These are phyloP conservation scores for Pinna nobilis DNA, from an alignment of 1,140 invertebrate genomes.

Conservation along the genomic window DNA sequence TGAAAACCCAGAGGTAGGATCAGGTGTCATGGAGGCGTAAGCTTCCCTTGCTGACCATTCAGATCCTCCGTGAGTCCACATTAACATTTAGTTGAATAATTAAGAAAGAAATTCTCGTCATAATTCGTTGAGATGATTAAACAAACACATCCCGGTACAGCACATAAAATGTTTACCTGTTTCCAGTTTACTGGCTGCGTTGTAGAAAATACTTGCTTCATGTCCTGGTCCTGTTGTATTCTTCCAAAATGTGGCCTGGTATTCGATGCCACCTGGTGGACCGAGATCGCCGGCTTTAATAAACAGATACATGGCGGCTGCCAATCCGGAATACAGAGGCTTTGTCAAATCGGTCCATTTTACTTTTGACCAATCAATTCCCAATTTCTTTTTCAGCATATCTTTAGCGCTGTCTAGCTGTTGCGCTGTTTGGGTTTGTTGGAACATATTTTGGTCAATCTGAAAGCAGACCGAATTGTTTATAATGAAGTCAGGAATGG, in stretches of 20 bases:
- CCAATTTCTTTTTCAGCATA: constrained; percentile 42
- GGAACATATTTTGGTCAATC: constrained; percentile 37
- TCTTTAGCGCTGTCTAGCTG: constrained; percentile 12
- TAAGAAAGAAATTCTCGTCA: no score
- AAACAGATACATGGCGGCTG: constrained; percentile 49
- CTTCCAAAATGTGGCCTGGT: constrained; percentile 42
- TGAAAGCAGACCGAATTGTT: constrained; percentile 3
- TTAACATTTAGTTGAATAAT: no score
- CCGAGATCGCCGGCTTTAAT: constrained; percentile 28
- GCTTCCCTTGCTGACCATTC: no score
- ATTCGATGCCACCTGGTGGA: constrained; percentile 31
- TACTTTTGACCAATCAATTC: constrained; percentile 64
- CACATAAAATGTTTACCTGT: constrained; percentile 23
- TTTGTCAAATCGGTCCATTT: constrained; percentile 60
- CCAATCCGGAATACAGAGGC: constrained; percentile 63
- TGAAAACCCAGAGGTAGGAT: neutral
- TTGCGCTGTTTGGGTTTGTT: constrained; percentile 4
- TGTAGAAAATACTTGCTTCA: constrained; percentile 35
- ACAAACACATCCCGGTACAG: no score
- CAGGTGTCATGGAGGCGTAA: neutral
- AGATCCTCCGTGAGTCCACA: no score
- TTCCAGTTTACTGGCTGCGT: constrained; percentile 31
- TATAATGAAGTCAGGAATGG: neutral
- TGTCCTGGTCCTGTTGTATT: constrained; percentile 25
- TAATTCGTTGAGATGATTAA: no score